These are phyloP conservation scores for Listrodromus nycthemerus DNA, from an alignment of 2,888 invertebrate species.

Conservation along the genomic window DNA sequence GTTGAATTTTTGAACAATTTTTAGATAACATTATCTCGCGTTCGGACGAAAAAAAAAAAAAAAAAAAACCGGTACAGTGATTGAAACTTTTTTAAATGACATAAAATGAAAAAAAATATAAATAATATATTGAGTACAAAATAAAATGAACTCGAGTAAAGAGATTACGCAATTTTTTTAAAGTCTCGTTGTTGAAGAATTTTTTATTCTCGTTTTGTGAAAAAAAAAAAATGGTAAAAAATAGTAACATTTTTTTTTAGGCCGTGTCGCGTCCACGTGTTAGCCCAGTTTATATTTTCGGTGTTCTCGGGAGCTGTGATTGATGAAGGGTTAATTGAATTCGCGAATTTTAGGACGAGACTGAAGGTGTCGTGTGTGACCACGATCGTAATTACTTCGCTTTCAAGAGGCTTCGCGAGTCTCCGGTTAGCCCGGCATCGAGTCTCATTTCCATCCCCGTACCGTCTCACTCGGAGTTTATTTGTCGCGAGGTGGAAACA, in stretches of 20 bases:
- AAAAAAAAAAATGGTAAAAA: not conserved
- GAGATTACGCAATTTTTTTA: no score
- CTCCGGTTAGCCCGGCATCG: constrained; percentile 32
- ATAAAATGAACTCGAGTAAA: no score
- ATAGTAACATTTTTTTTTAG: not conserved
- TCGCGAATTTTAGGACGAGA: constrained; percentile 14
- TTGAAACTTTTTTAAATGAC: no score
- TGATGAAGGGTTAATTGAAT: constrained; percentile 31
- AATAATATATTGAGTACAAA: not conserved
- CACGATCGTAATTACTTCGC: constrained; percentile 59
- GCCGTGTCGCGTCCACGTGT: not conserved
- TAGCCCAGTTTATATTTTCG: constrained; percentile 5
- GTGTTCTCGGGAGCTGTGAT: not conserved
- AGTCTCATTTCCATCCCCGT: constrained; percentile 50
- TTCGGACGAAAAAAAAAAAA: no score
- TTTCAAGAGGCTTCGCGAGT: not conserved
- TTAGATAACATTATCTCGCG: no score
- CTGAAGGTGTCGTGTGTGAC: constrained; percentile 42
- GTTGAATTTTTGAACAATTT: no score
- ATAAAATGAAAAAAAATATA: not conserved
- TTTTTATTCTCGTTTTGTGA: no score
- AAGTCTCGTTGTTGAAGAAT: no score
- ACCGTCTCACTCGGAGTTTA: constrained; percentile 7
- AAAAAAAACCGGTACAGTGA: no score
- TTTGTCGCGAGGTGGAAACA: constrained; percentile 13